Base-by-base conservation (phyloP, 2,797 vertebrate genomes). In the Poecilia gillii region DNA sequence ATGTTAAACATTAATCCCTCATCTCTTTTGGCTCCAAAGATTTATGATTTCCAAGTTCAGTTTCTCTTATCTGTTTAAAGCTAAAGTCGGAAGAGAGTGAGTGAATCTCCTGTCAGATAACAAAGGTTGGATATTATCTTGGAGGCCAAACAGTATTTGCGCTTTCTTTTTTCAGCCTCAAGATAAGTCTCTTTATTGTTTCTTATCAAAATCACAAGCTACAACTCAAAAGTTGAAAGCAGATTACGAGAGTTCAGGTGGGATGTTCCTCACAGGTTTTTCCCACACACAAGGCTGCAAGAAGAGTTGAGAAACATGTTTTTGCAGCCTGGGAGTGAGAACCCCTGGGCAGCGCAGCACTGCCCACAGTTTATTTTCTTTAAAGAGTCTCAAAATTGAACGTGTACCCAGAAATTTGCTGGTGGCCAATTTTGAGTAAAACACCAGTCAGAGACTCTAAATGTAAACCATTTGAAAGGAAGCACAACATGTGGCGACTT, bases 21-120 rank as follows among this genome's bases (percentile, higher is more conserved):
- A 84, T 68, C 75, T 83, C 45, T 82, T 68, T 51, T 6, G 80
- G 80, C 83, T 46, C 47, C 59, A 41, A 57, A 43, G 72, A 88
- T 84, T 81, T n/a, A 86, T 83, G 55, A 70, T 86, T 87, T 92
- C 82, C 84, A 55, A 25, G 49, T 55, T 18, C 64, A 72, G 59
- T 75, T 80, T 80, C 8, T 36, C 23, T 59, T 23, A 78, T 74
- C 28, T 41, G 14, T 68, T 23, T 46, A 39, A 11, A 49, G 72
- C 55, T 73, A 43, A 75, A 51, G 75, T 49, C 49, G 43, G 77
- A 28, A 0, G 6, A 39, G 28, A 31, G 62, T 62, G 47, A 73
- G 82, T 18, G 23, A 5, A 64, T 46, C 11, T 80, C 14, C 46
- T 18, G 46, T 46, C 46, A 33, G 55, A 49, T 11, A 73, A 75